Percentiles rank a stretch among this genome's conserved stretches.
Evolutionary conservation across 2,797 vertebrate genomes (phyloP).

Genomic region (Anguilla megastoma): DNA sequence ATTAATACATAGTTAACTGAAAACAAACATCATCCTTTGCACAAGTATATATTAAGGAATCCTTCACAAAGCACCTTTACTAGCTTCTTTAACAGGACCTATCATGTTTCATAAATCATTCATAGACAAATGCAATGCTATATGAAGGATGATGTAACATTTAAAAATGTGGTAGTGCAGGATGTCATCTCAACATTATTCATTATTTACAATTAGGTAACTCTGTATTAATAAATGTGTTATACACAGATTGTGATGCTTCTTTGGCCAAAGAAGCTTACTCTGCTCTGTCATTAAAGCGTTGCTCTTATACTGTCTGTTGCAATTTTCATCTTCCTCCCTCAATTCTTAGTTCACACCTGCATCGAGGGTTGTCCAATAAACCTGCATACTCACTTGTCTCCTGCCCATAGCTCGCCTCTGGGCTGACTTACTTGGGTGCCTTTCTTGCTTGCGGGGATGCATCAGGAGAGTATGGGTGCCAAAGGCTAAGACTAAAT

Average conservation of each 20-base stretch:
- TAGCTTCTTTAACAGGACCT: not conserved
- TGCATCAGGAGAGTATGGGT: not conserved
- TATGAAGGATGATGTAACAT: not conserved
- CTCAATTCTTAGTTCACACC: not conserved
- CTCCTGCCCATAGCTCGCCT: not conserved
- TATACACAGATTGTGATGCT: not conserved
- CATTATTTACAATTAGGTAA: not conserved
- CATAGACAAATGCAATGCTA: not conserved
- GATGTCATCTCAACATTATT: not conserved
- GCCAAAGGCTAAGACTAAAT: slow-evolving; percentile 12
- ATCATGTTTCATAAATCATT: not conserved
- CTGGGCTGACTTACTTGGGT: not conserved
- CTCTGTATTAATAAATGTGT: not conserved
- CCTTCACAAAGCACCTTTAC: not conserved
- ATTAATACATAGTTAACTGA: not conserved
- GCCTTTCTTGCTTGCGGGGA: not conserved
- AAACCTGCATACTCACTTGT: not conserved
- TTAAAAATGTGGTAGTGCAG: not conserved
- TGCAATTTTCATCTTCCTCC: not conserved
- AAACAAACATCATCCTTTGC: not conserved
- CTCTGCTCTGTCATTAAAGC: not conserved
- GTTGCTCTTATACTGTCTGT: not conserved
- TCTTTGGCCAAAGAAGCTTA: not conserved
- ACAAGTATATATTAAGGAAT: not conserved
- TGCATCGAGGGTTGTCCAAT: not conserved